phyloP scores from a whole-genome alignment of 2,797 vertebrate genomes.

The Sebastes cheni region DNA sequence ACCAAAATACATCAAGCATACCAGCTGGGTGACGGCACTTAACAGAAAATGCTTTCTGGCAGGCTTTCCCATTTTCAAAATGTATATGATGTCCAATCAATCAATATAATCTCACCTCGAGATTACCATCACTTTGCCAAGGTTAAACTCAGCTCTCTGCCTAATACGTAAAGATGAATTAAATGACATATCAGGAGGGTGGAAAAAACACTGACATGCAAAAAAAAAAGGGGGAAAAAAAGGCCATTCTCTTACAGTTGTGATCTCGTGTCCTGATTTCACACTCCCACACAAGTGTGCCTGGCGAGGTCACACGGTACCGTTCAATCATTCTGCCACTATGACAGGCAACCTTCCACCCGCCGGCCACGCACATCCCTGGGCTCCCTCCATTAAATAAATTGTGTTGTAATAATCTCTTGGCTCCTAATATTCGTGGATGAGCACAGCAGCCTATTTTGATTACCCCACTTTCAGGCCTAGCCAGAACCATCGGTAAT shows the following conservation, averaged over 20 bases:
- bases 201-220: background rate
- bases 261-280: constrained; percentile 56
- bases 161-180: constrained; percentile 49
- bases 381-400: constrained; percentile 86
- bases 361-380: constrained; percentile 60
- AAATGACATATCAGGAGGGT: constrained; percentile 34
- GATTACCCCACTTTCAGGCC: constrained; percentile 83
- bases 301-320: constrained; percentile 63
- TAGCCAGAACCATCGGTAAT: constrained; percentile 77
- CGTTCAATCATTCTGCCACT: constrained; percentile 75
- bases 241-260: constrained; percentile 31
- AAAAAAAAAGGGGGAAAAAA: background rate
- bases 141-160: constrained; percentile 62
- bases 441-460: constrained; percentile 80
- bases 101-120: constrained; percentile 69
- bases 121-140: constrained; percentile 64
- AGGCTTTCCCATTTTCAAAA: constrained; percentile 72
- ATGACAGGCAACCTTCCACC: constrained; percentile 69
- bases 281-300: constrained; percentile 62
- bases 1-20: constrained; percentile 59
- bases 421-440: constrained; percentile 81
- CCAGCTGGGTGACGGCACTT: constrained; percentile 47
- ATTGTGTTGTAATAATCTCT: constrained; percentile 87
- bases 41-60: constrained; percentile 45
- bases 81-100: constrained; percentile 70